These are phyloP conservation scores for Hydrotaea cyrtoneurina DNA, from an alignment of 2,888 invertebrate species.

Conservation along the genomic window DNA sequence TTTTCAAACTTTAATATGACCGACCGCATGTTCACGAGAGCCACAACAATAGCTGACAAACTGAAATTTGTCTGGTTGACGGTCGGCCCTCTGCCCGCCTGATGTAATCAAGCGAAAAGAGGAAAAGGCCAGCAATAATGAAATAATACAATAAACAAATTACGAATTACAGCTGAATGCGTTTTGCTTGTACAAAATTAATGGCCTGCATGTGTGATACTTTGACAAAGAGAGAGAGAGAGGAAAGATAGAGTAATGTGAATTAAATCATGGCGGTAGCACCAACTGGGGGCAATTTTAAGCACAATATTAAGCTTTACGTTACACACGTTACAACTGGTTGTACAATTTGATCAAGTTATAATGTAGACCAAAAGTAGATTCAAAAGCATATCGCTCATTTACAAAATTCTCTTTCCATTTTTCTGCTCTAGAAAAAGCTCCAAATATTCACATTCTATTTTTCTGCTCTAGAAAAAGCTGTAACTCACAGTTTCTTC, in stretches of 20 bases:
- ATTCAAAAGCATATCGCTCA: no score
- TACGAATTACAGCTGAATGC: conserved; percentile 23
- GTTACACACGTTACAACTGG: no score
- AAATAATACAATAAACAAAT: conserved; percentile 41
- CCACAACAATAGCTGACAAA: not conserved
- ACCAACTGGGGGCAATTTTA: no score
- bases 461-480: no score
- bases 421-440: no score
- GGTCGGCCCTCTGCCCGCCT: conserved; percentile 34
- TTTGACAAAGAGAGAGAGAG: not conserved
- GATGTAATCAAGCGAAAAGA: conserved; percentile 29
- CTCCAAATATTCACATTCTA: no score
- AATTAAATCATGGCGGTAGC: not conserved
- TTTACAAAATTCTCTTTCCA: no score
- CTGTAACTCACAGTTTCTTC: no score
- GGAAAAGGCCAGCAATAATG: not conserved
- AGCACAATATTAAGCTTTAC: no score
- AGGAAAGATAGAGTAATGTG: not conserved
- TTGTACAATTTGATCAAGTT: no score
- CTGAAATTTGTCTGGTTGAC: not conserved
- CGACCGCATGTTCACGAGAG: not conserved
- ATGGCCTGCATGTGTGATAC: not conserved
- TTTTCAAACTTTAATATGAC: conserved; percentile 19
- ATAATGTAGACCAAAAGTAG: no score
- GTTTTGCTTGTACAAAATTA: not conserved